Percentiles rank a stretch among this genome's conserved stretches.
These are phyloP conservation scores for Gobionotothen gibberifrons DNA, from an alignment of 2,797 vertebrate genomes.

Conservation along the genomic window DNA sequence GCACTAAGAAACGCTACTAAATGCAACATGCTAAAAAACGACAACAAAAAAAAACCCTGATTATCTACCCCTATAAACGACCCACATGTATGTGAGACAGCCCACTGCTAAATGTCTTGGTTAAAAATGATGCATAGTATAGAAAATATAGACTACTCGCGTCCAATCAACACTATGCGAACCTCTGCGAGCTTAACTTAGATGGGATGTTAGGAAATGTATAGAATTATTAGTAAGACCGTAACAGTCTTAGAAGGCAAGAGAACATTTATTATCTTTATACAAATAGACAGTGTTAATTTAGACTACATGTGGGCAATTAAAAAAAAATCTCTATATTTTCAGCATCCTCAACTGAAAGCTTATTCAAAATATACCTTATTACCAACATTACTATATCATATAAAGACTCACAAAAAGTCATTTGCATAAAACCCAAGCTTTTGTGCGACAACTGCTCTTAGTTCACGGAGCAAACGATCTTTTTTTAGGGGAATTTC, in stretches of 20 bases:
- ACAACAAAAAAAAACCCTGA: slow-evolving; percentile 59
- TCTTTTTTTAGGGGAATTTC: slow-evolving; percentile 42
- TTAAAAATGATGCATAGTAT: slow-evolving; percentile 88
- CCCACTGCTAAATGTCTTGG: slow-evolving; percentile 82
- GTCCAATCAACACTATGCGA: slow-evolving; percentile 71
- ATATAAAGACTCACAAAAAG: slow-evolving; percentile 76
- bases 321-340: slow-evolving; percentile 51
- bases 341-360: slow-evolving; percentile 73
- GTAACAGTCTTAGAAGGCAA: slow-evolving; percentile 80
- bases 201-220: slow-evolving; percentile 69
- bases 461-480: slow-evolving; percentile 44
- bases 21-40: slow-evolving; percentile 72
- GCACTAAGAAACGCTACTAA: slow-evolving; percentile 79
- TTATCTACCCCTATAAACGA: slow-evolving; percentile 77
- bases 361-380: slow-evolving; percentile 78
- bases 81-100: slow-evolving; percentile 73
- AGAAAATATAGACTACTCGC: slow-evolving; percentile 78
- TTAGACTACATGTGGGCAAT: slow-evolving; percentile 74
- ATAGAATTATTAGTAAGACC: slow-evolving; percentile 72
- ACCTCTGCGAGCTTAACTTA: slow-evolving; percentile 73
- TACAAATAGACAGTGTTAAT: slow-evolving; percentile 78
- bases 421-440: slow-evolving; percentile 76
- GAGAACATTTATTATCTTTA: slow-evolving; percentile 75
- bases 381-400: slow-evolving; percentile 62
- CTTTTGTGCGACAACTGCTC: slow-evolving; percentile 64